Evolutionary conservation across 1,140 invertebrate genomes (phyloP).

Genomic region (Dendrolimus punctatus): DNA sequence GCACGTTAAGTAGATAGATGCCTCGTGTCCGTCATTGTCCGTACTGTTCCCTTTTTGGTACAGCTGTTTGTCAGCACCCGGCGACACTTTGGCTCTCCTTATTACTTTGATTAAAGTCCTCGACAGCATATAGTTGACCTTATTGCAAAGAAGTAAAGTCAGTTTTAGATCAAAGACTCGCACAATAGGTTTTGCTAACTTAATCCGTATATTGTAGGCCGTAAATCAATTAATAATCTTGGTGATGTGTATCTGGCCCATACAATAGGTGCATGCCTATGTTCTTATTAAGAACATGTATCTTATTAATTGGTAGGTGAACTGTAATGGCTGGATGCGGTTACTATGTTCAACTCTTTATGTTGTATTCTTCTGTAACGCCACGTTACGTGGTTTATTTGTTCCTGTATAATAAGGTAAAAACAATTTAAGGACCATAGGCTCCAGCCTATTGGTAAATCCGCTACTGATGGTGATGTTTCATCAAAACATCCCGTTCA

Average conservation of each 20-base stretch:
- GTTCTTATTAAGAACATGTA: too few relatives aligned
- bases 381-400: too few relatives aligned
- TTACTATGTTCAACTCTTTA: too few relatives aligned
- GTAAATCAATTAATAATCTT: slow-evolving; percentile 22
- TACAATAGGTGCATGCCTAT: too few relatives aligned
- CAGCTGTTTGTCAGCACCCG: slow-evolving; percentile 17
- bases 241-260: not conserved
- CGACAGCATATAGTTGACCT: slow-evolving; percentile 4
- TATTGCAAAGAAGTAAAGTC: slow-evolving; percentile 1
- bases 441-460: too few relatives aligned
- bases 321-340: too few relatives aligned
- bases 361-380: too few relatives aligned
- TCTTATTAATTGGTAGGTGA: too few relatives aligned
- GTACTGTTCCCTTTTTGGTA: slow-evolving; percentile 10
- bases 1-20: slow-evolving; percentile 22
- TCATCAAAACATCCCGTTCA: too few relatives aligned
- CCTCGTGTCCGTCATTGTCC: slow-evolving; percentile 22
- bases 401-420: too few relatives aligned
- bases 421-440: too few relatives aligned
- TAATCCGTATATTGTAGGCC: slow-evolving; percentile 12
- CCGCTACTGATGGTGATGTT: too few relatives aligned
- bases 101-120: slow-evolving; percentile 19
- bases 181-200: slow-evolving; percentile 12
- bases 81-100: slow-evolving; percentile 10
- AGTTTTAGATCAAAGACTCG: not conserved